Evolutionary conservation across 2,888 invertebrate genomes (phyloP).

Genomic region (Monoplex corrugatus): DNA sequence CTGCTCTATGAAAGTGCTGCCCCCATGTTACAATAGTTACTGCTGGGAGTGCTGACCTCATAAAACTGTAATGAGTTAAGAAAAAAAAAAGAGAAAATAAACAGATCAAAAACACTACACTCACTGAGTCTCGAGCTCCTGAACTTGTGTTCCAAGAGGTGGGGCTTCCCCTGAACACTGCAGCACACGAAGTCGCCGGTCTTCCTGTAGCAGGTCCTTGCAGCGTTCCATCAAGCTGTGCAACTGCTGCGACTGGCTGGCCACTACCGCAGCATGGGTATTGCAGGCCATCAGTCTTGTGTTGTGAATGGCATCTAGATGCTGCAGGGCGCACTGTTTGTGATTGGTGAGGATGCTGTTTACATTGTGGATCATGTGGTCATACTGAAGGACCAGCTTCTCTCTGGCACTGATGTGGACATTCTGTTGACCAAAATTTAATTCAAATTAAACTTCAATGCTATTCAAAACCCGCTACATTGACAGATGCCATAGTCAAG

Average conservation of each 20-base stretch:
- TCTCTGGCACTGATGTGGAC: conserved; percentile 67
- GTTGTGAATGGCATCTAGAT: conserved; percentile 53
- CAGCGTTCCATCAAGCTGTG: conserved; percentile 64
- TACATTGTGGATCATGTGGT: conserved; percentile 69
- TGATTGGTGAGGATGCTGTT: conserved; percentile 67
- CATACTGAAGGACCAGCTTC: conserved; percentile 71
- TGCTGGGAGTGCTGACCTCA: too few species aligned
- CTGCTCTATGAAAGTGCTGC: too few species aligned
- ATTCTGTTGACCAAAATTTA: too few species aligned
- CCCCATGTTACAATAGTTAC: too few species aligned
- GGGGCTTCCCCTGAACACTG: conserved; percentile 64
- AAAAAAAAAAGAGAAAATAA: too few species aligned
- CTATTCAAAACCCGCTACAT: too few species aligned
- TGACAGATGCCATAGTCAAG: too few species aligned
- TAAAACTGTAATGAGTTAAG: too few species aligned
- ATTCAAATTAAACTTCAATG: too few species aligned
- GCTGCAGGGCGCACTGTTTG: conserved; percentile 47
- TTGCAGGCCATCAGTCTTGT: conserved; percentile 58
- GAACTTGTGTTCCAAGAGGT: conserved; percentile 63
- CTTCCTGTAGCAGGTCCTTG: conserved; percentile 67
- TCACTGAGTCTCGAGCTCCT: conserved; percentile 56
- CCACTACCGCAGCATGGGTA: conserved; percentile 64
- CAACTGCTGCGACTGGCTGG: conserved; percentile 62
- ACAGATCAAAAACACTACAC: conserved; percentile 15
- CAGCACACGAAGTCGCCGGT: conserved; percentile 63